These are phyloP conservation scores for Acleris emargana DNA, from an alignment of 2,888 invertebrate genomes.

Conservation along the genomic window DNA sequence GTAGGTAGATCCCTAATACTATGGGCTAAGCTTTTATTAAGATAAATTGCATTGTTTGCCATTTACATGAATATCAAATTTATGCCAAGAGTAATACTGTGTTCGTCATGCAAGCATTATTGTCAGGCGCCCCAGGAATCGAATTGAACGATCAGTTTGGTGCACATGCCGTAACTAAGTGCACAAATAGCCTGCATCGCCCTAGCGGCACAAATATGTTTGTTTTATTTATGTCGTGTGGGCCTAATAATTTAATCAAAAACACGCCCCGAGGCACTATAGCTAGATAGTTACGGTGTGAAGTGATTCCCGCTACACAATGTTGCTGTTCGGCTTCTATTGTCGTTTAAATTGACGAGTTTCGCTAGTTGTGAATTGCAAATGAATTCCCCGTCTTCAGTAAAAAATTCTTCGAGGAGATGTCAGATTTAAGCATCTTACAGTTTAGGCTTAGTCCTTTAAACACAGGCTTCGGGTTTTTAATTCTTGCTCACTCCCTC, in stretches of 20 bases:
- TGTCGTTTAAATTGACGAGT: slow-evolving; percentile 7
- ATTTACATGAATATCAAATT: slow-evolving; percentile 22
- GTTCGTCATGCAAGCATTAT: slow-evolving; percentile 30
- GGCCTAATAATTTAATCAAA: slow-evolving; percentile 67
- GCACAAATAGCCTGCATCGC: slow-evolving; percentile 42
- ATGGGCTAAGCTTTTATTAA: neutral
- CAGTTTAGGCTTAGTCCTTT: neutral
- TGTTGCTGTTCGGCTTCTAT: slow-evolving; percentile 39
- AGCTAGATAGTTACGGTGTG: slow-evolving; percentile 43
- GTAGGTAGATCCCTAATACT: neutral
- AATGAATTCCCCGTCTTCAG: slow-evolving; percentile 12
- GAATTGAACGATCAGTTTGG: slow-evolving; percentile 37
- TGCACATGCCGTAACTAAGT: slow-evolving; percentile 43
- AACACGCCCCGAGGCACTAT: slow-evolving; percentile 42
- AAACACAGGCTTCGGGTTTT: too few species aligned
- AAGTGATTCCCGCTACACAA: slow-evolving; percentile 46
- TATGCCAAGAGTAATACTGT: slow-evolving; percentile 16
- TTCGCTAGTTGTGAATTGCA: slow-evolving; percentile 4
- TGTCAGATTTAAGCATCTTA: slow-evolving; percentile 8
- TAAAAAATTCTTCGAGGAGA: neutral
- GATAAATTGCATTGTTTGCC: slow-evolving; percentile 8
- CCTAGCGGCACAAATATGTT: slow-evolving; percentile 45
- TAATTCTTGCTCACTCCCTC: too few species aligned
- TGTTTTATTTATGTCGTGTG: slow-evolving; percentile 47
- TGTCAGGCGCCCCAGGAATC: slow-evolving; percentile 28